phyloP scores from a whole-genome alignment of 2,888 invertebrate genomes.

The Carabus problematicus region DNA sequence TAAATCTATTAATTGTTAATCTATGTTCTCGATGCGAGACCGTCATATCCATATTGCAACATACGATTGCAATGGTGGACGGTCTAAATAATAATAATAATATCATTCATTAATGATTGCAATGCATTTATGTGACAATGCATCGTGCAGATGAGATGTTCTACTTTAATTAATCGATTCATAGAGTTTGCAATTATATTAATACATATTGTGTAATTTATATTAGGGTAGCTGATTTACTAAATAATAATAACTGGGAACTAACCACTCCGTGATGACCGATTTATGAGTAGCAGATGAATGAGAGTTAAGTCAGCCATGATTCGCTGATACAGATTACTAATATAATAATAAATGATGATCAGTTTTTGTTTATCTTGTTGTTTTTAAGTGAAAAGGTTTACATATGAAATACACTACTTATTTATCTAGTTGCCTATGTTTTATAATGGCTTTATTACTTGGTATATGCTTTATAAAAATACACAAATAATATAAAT shows the following conservation, averaged over 20 bases:
- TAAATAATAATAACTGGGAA: background rate
- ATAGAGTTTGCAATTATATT: constrained; percentile 33
- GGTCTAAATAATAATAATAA: background rate
- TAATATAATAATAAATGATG: too few relatives aligned
- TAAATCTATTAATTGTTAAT: constrained; percentile 26
- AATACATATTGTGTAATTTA: constrained; percentile 30
- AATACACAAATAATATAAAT: constrained; percentile 41
- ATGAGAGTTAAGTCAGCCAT: constrained; percentile 36
- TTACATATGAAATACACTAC: constrained; percentile 39
- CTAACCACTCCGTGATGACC: background rate
- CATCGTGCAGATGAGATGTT: constrained; percentile 2
- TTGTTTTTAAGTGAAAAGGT: constrained; percentile 29
- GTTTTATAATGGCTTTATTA: constrained; percentile 43
- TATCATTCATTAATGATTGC: constrained; percentile 24
- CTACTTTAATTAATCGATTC: background rate
- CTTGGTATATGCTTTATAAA: constrained; percentile 44
- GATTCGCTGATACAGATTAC: constrained; percentile 16
- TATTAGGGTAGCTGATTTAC: constrained; percentile 28
- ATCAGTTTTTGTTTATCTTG: background rate
- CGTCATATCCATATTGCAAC: background rate
- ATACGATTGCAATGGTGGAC: background rate
- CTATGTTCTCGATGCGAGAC: background rate
- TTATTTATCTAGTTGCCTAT: constrained; percentile 40
- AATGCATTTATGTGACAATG: constrained; percentile 36
- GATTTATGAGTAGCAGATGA: constrained; percentile 15